Evolutionary conservation across 2,113 vertebrate species (phyloP), one percentile per base, ranked within the genome.

Genomic region (Myanophis thanlyinensis): DNA sequence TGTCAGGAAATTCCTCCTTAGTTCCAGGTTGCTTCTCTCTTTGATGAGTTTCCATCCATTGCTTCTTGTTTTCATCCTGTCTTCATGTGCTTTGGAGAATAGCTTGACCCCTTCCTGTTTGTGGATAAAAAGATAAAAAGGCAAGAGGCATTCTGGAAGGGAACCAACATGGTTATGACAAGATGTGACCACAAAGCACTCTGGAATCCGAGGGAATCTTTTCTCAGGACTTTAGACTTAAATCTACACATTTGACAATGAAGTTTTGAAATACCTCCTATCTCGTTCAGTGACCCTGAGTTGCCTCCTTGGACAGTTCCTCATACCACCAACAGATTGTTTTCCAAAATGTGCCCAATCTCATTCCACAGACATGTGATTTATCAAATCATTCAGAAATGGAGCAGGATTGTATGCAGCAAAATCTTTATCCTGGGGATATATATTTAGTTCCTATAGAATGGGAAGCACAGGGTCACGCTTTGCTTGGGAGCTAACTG

Each of bases 171-270:
- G 94, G 95, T 94, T 96, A 93, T 48, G 80, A 96, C 91, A 92
- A 95, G 91, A 91, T 93, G 94, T 94, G 94, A 96, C 93, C 95
- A 93, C 95, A 90, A 91, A 95, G 92, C 97, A 92, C 91, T 95
- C 92, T 95, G 94, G 93, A 95, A 96, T 87, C 91, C 94, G 92
- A 56, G 73, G 96, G 95, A 54, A 88, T 89, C 87, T 93, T 93
- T 89, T 85, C 91, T 93, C 44, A 84, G 93, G 92, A 93, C 90
- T 85, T 95, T 93, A 94, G 91, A 44, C 49, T 90, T 95, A 62
- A 94, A 95, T 93, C 90, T 95, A 90, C 93, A 90, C 93, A 62
- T 91, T 91, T 59, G 93, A 93, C 91, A n/a, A 85, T 46, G 4
- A 54, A 80, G 94, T 88, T 94, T 91, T 94, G 40, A 95, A 97